Conservation (phyloP, 2,888 invertebrate species). For the Girardia tigrina region DNA sequence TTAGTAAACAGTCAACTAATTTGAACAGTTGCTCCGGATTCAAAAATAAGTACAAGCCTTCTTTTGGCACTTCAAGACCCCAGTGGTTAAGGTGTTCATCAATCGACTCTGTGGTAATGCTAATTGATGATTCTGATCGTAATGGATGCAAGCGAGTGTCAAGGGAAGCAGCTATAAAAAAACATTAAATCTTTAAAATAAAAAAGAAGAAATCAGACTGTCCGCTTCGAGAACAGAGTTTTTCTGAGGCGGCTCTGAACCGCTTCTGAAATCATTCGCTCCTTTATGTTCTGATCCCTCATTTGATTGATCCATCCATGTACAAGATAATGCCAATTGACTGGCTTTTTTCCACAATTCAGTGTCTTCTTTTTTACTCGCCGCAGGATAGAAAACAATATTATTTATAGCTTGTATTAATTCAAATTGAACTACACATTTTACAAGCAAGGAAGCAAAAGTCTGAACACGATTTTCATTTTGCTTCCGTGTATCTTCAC, state of each 20-base stretch:
- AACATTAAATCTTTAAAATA: too few relatives aligned
- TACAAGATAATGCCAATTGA: not conserved
- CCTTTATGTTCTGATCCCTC: not conserved
- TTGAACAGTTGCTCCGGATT: conserved; percentile 70
- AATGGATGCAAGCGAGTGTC: not conserved
- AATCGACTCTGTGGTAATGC: not conserved
- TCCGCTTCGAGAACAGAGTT: not conserved
- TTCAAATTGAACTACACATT: conserved; percentile 89
- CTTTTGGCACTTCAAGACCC: not conserved
- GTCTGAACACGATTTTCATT: not conserved
- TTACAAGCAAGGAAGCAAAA: conserved; percentile 69
- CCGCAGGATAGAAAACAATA: conserved; percentile 93
- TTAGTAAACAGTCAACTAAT: conserved; percentile 74
- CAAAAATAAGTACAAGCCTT: conserved; percentile 81
- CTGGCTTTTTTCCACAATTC: conserved; percentile 19
- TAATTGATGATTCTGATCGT: not conserved
- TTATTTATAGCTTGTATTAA: conserved; percentile 94
- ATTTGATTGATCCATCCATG: not conserved
- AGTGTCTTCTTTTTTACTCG: conserved; percentile 78
- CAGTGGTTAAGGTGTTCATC: not conserved
- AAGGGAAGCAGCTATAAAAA: not conserved
- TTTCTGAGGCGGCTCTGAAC: not conserved
- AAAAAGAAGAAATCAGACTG: not conserved
- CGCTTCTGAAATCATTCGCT: not conserved
- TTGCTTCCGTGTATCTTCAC: not conserved